Evolutionary conservation across 2,113 vertebrate species (phyloP), one percentile per base, ranked within the genome.

Genomic region (Monopterus albus): DNA sequence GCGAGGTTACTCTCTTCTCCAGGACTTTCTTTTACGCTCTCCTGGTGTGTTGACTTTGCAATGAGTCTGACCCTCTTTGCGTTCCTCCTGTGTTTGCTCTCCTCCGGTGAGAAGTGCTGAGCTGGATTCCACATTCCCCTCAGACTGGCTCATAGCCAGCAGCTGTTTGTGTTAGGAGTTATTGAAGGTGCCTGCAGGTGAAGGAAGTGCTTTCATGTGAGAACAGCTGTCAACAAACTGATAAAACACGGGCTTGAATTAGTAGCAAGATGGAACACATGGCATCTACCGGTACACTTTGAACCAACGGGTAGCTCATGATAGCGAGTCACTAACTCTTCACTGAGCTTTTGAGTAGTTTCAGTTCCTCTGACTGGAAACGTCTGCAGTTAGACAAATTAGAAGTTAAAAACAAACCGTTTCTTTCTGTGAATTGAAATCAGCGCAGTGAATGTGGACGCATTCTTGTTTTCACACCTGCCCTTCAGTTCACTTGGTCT

Each of bases 71-170:
- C 47, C 35, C 60, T 75, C n/a, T 83, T 57, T 13, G 59, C 79
- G 13, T 67, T 70, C 74, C 75, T 79, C 64, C 45, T 50, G 53
- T 88, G 79, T 89, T 91, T 89, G 78, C 80, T 65, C 45, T 79
- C 59, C 47, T 62, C 78, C 81, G 68, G 69, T 75, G 82, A 81
- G 76, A 91, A 84, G 84, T 69, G 42, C 80, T 21, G 39, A 68
- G 58, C 70, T 57, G 75, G 88, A 89, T 91, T 91, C 69, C 84
- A 79, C 86, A 88, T 70, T 75, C 53, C 60, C 75, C 52, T 81
- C 77, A 35, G 60, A 79, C 78, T 78, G 88, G 76, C 87, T 75
- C 38, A 2, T 15, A 42, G 73, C 85, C 81, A 78, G 81, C 39
- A 39, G 60, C 70, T 61, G 79, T 61, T 78, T 69, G 73, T 58